Evolutionary conservation across 1,140 invertebrate genomes (phyloP).

Genomic region (Ostrea edulis): DNA sequence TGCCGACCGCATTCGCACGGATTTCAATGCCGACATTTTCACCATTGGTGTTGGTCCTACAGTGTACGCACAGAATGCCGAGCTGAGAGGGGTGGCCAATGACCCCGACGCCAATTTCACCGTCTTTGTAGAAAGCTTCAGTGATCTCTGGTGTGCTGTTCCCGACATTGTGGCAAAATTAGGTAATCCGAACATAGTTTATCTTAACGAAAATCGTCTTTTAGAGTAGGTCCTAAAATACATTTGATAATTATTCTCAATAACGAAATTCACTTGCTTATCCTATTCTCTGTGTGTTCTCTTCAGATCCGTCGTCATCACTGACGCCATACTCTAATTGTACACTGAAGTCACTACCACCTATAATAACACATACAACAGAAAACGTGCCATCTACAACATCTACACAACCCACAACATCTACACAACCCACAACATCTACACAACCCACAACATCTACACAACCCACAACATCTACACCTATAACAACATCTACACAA

Average conservation of each 20-base stretch:
- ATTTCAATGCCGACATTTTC: slow-evolving; percentile 35
- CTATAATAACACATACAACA: background rate
- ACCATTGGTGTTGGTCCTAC: slow-evolving; percentile 38
- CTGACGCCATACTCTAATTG: background rate
- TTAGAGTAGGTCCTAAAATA: no score
- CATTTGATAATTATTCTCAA: no score
- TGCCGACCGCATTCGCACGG: slow-evolving; percentile 8
- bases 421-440: background rate
- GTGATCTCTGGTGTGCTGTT: slow-evolving; percentile 37
- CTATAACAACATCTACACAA: background rate
- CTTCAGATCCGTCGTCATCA: background rate
- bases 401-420: background rate
- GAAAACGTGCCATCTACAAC: background rate
- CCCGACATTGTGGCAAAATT: slow-evolving; percentile 45
- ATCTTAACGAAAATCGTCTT: background rate
- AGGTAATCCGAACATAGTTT: slow-evolving; percentile 13
- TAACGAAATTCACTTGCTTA: no score
- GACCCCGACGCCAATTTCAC: slow-evolving; percentile 47
- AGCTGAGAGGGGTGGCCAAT: slow-evolving; percentile 36
- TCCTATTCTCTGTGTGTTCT: background rate
- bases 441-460: background rate
- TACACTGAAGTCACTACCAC: background rate
- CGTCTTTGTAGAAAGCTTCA: slow-evolving; percentile 36
- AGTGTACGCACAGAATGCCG: slow-evolving; percentile 7
- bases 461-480: background rate